Evolutionary conservation across 2,113 vertebrate species (phyloP).

Genomic region (Ophthalmotilapia sp.): DNA sequence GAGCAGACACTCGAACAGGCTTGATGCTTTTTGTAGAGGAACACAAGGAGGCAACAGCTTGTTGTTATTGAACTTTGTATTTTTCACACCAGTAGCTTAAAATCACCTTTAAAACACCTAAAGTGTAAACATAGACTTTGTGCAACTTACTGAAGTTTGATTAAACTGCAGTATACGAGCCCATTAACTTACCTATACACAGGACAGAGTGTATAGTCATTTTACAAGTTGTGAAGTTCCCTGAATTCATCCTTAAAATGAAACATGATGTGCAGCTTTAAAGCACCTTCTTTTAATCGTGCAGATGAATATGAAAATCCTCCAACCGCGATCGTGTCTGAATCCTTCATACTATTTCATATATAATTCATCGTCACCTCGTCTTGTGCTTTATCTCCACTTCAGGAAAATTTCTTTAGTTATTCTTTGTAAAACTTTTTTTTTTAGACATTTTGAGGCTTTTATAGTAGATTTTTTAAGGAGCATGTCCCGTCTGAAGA

Average conservation of each 20-base stretch:
- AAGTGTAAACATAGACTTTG: background rate
- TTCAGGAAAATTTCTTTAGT: background rate
- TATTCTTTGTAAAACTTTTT: background rate
- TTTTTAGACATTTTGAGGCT: fast-evolving
- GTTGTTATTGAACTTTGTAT: background rate
- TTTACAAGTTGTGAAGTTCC: background rate
- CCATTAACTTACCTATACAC: background rate
- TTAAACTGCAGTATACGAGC: background rate
- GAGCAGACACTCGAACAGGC: fast-evolving
- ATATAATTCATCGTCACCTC: background rate
- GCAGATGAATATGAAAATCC: background rate
- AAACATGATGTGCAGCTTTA: background rate
- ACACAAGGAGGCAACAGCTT: background rate
- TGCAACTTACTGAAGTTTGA: background rate
- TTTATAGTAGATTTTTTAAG: background rate
- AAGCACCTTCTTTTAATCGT: background rate
- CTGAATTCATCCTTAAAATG: background rate
- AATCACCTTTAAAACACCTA: fast-evolving
- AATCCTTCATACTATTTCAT: background rate
- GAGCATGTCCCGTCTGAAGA: fast-evolving
- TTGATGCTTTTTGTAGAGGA: background rate
- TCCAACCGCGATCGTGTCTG: background rate
- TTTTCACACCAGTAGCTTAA: background rate
- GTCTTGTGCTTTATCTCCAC: background rate
- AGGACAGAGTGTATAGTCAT: background rate